Base-by-base conservation (phyloP, 23 tunicate genomes). In the Clavelina lepadiformis region DNA sequence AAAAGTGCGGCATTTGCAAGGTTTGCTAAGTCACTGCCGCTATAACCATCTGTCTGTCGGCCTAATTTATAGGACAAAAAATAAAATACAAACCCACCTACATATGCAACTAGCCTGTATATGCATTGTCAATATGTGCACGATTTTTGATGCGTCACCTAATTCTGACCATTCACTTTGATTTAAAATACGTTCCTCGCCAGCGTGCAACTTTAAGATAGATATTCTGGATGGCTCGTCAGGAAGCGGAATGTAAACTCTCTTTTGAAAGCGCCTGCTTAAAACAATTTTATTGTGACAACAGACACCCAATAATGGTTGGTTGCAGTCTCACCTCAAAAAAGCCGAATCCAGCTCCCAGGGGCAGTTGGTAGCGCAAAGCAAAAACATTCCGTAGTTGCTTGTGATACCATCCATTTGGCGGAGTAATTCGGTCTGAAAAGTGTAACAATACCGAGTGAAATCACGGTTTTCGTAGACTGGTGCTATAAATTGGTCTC, bases 301-400 rank as follows among this genome's bases (percentile, higher is more conserved):
- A 7, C 6, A 7, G 15, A 27, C 13, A 44, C 49, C 49, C 49
- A 8, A 41, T 11, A 41, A 8, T 41, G 49, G 15, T 11, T 15
- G 49, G 49, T 41, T 15, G 49, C 15, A 8, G 49, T 8, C 15
- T 11, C 49, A 75, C 81, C 81, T 75, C 33, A 63, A 64, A 53
- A 75, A 77, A 1, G 75, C 83, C 21, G 83, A 60, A 33, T 77
- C 83, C 3, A 77, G 44, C 33, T 77, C 83, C 83, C 83, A 77
- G 25, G 83, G 83, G 34, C 74, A 77, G 28, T 77, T 77, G 20
- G 83, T 75, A 6, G 81, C 81, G 36, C 81, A 75, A 7, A 75
- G 49, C 30, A 68, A 8, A 33, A 77, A 57, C 28, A 77, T 31
- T 8, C 20, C 8, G 20, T 56, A 47, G 26, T 38, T 11, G 3